Conservation (phyloP, 37 sponge, comb jelly and placozoan species). For the Oscarella lobularis region DNA sequence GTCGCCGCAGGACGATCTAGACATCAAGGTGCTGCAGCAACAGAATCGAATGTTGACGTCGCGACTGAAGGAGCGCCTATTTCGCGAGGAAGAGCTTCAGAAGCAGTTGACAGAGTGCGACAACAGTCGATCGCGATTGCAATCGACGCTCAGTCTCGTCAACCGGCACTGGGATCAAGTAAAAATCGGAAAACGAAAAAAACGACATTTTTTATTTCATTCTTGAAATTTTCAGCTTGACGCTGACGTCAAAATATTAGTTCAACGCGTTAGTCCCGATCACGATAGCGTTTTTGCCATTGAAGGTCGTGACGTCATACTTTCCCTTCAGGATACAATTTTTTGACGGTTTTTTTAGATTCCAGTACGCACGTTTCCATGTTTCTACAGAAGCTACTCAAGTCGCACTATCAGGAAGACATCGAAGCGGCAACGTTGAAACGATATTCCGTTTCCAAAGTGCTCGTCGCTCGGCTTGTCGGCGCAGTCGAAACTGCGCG, state of each 20-base stretch:
- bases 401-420: background rate
- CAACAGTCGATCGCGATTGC: background rate
- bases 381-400: background rate
- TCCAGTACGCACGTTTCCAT: conserved; percentile 1
- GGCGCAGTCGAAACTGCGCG: background rate
- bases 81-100: background rate
- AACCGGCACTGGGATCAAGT: conserved; percentile 1
- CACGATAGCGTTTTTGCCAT: too few relatives aligned
- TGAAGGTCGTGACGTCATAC: too few relatives aligned
- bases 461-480: background rate
- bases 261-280: too few relatives aligned
- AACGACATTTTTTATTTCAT: too few relatives aligned
- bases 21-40: background rate
- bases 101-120: background rate
- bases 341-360: too few relatives aligned
- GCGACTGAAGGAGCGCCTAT: background rate
- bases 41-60: background rate
- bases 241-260: background rate
- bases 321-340: too few relatives aligned
- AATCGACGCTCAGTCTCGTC: background rate
- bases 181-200: too few relatives aligned
- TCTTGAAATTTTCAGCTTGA: too few relatives aligned
- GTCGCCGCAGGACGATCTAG: conserved; percentile 17
- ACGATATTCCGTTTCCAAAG: background rate
- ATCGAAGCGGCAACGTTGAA: background rate